These are phyloP conservation scores for Leucophenga montana DNA, from an alignment of 2,888 invertebrate genomes.

Conservation along the genomic window DNA sequence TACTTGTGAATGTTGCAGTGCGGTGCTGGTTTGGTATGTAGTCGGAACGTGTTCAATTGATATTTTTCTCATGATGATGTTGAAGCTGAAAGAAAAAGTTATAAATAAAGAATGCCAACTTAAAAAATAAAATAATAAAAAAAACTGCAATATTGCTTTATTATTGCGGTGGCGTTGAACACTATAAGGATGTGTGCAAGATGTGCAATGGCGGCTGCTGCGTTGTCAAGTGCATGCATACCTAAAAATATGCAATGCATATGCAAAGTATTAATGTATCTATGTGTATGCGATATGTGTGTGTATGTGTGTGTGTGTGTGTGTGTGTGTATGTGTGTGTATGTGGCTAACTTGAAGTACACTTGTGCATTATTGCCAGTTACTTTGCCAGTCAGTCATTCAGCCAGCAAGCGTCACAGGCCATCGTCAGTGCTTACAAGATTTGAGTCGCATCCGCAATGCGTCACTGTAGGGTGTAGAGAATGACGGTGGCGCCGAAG, in stretches of 20 bases:
- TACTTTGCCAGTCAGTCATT: neutral
- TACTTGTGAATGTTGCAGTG: constrained; percentile 22
- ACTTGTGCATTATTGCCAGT: constrained; percentile 22
- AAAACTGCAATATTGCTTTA: constrained; percentile 62
- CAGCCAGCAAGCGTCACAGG: neutral
- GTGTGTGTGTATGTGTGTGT: constrained; percentile 43
- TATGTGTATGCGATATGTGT: constrained; percentile 43
- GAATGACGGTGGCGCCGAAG: too few species aligned
- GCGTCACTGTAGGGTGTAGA: too few species aligned
- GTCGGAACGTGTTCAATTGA: constrained; percentile 63
- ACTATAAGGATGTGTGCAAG: constrained; percentile 25
- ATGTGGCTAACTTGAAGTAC: constrained; percentile 40
- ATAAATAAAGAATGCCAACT: constrained; percentile 60
- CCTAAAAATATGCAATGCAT: constrained; percentile 31
- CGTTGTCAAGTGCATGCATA: constrained; percentile 1
- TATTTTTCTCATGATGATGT: constrained; percentile 59
- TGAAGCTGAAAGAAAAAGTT: constrained; percentile 57
- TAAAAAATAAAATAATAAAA: constrained; percentile 26
- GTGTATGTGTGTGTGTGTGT: constrained; percentile 48
- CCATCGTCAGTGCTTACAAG: too few species aligned
- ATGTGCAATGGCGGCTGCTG: neutral
- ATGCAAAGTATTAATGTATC: constrained; percentile 25
- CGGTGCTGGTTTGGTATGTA: constrained; percentile 32
- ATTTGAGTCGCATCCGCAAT: too few species aligned
- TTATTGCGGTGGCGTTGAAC: constrained; percentile 27